Conservation (phyloP, 2,888 invertebrate genomes). For the Halictus quadricinctus region DNA sequence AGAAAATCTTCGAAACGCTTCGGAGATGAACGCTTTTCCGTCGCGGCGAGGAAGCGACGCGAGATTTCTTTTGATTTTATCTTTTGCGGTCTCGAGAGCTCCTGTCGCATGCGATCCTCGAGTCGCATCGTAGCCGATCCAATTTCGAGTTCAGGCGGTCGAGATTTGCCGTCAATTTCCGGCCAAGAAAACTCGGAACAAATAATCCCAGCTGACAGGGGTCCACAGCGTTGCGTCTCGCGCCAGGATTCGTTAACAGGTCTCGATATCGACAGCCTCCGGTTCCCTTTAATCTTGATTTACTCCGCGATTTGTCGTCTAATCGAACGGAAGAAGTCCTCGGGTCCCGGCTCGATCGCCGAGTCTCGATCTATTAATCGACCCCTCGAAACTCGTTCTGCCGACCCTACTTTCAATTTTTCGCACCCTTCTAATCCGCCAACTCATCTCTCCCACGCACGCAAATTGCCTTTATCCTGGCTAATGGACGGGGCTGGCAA, state of each 20-base stretch:
- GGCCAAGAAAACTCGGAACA: constrained; percentile 13
- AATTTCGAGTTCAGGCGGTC: background rate
- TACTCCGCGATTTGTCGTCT: constrained; percentile 23
- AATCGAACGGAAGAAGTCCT: constrained; percentile 24
- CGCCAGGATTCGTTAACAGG: constrained; percentile 19
- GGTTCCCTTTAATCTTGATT: constrained; percentile 41
- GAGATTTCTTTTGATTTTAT: background rate
- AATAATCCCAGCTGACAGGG: constrained; percentile 34
- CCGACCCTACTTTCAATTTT: background rate
- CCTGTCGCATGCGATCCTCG: background rate
- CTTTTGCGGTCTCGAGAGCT: background rate
- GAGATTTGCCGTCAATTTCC: constrained; percentile 10
- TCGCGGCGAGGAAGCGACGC: background rate
- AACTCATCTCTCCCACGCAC: background rate
- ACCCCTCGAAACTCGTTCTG: background rate
- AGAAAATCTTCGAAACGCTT: background rate
- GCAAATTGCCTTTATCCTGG: background rate
- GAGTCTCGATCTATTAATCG: constrained; percentile 9
- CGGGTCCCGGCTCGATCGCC: background rate
- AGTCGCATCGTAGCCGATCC: background rate
- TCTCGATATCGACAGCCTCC: constrained; percentile 26
- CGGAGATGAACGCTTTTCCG: background rate
- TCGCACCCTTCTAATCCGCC: background rate
- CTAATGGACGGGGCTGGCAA: background rate
- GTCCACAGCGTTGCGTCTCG: background rate